Base-by-base conservation (phyloP, 2,113 vertebrate genomes). In the Anthoscopus minutus region DNA sequence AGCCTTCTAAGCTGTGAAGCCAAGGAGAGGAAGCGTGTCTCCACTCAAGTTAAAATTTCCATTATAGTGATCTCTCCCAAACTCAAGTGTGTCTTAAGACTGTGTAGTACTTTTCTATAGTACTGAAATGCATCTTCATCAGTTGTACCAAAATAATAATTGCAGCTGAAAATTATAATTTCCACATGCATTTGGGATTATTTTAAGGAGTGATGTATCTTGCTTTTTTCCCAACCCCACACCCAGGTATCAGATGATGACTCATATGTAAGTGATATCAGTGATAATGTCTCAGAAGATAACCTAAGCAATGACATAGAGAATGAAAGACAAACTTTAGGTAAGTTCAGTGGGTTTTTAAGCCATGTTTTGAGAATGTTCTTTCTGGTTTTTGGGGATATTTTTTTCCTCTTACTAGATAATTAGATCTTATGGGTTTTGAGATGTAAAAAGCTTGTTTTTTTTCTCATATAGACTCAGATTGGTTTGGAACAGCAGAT, bases 231-330 rank as follows among this genome's bases (percentile, higher is more conserved):
- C 42, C 65, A 30, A 44, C 27, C 27, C 35, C 25, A 25, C 37
- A 20, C 57, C 72, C 60, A 99, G 99, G 97, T 97, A 81, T 99
- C 99, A 8, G 99, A 99, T 69, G 99, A 99, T 95, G 99, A 99
- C 77, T 99, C 99, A 1, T 99, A 99, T 42, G 98, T 98, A 88
- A 99, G 99, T 92, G 99, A 99, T 96, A 96, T 99, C 95, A 99
- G 99, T 96, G 99, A 99, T 96, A 99, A 99, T 72, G 97, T 98
- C 89, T 99, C 99, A 35, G 97, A 99, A 97, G 99, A 99, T 96
- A 99, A 99, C 96, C 98, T 99, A 89, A 99, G 98, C 96, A 99
- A 98, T 37, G 98, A 99, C 62, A 97, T 97, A 37, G 99, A 99
- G 73, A 98, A 96, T 93, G 98, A 98, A 96, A 98, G 98, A 93